Evolutionary conservation across 2,888 invertebrate genomes (phyloP).

Genomic region (Cosmia trapezina): DNA sequence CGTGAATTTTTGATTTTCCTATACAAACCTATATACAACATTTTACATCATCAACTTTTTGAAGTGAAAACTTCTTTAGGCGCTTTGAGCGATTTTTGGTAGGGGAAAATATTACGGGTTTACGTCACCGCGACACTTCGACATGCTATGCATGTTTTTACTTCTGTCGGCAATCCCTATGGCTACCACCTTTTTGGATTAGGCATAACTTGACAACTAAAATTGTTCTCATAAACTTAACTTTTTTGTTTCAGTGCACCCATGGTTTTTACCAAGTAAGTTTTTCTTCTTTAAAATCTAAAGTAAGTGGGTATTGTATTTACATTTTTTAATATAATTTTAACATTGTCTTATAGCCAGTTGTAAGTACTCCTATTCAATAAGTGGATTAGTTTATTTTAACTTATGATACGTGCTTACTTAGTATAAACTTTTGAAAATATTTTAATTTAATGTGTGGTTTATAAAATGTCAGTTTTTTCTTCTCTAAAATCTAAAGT

Average conservation of each 20-base stretch:
- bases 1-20: not conserved
- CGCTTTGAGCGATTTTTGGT: too few relatives aligned
- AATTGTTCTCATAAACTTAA: not conserved
- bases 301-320: too few relatives aligned
- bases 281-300: not conserved
- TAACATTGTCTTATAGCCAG: conserved; percentile 2
- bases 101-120: too few relatives aligned
- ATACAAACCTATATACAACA: not conserved
- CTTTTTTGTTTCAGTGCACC: conserved; percentile 31
- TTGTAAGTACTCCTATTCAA: conserved; percentile 9
- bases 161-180: too few relatives aligned
- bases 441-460: too few relatives aligned
- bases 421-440: not conserved
- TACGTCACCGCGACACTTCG: too few relatives aligned
- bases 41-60: too few relatives aligned
- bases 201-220: not conserved
- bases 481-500: too few relatives aligned
- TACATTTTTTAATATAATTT: not conserved
- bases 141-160: too few relatives aligned
- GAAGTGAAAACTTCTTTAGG: too few relatives aligned
- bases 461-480: not conserved
- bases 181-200: too few relatives aligned
- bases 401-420: not conserved
- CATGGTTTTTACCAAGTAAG: conserved; percentile 36
- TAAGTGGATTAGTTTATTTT: not conserved